Percentiles rank a stretch among this genome's conserved stretches.
Conservation (phyloP, 2,113 vertebrate genomes). For the Perccottus glenii region DNA sequence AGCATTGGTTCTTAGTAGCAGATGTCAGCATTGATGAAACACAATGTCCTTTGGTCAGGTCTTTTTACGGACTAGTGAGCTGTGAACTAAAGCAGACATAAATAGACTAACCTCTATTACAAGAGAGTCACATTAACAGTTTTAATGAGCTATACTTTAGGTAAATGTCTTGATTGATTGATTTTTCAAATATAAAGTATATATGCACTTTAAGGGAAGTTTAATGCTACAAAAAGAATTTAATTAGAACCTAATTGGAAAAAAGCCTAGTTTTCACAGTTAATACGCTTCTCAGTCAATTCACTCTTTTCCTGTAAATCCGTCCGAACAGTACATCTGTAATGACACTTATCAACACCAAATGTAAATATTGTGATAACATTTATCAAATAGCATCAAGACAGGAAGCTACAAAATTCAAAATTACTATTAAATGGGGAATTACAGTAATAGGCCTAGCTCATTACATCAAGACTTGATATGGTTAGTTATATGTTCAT, state of each 20-base stretch:
- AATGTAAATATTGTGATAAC: too few species aligned
- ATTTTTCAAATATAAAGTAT: conserved; percentile 11
- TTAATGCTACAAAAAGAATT: background rate
- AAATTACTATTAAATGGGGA: too few species aligned
- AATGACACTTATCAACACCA: too few species aligned
- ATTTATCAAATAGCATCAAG: too few species aligned
- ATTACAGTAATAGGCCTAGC: too few species aligned
- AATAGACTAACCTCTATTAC: conserved; percentile 34
- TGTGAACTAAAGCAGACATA: conserved; percentile 14
- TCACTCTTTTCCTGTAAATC: conserved; percentile 3
- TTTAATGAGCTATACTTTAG: conserved; percentile 15
- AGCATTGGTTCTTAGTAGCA: conserved; percentile 22
- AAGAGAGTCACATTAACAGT: conserved; percentile 29
- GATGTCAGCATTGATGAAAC: conserved; percentile 57
- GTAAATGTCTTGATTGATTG: background rate
- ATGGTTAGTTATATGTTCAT: too few species aligned
- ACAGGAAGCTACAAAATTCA: too few species aligned
- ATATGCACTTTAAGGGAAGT: background rate
- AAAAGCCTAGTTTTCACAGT: conserved; percentile 7
- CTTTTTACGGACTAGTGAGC: conserved; percentile 17
- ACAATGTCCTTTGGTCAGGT: conserved; percentile 25
- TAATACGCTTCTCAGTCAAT: background rate
- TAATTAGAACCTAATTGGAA: conserved; percentile 9
- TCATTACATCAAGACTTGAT: too few species aligned
- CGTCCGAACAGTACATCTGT: too few species aligned